A percentile compares a stretch with the other conserved stretches of the same genome.
Conservation (phyloP, 2,797 vertebrate genomes). For the Manis crassicaudata region DNA sequence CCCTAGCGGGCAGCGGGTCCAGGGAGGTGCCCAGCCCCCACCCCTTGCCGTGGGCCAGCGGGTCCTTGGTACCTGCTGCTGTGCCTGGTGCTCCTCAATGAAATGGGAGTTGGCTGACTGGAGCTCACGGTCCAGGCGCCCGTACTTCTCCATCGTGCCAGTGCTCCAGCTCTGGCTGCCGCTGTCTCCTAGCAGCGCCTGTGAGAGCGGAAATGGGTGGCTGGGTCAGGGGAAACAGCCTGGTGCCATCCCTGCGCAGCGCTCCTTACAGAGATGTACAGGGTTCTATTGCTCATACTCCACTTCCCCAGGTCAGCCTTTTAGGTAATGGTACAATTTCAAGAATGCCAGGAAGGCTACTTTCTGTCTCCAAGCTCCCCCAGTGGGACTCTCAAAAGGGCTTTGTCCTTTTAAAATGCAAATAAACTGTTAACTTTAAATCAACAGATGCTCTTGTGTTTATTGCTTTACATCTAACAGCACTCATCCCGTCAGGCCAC, state of each 20-base stretch:
- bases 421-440: not conserved
- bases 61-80: constrained; percentile 93
- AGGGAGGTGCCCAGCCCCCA: not conserved
- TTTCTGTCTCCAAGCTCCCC: not conserved
- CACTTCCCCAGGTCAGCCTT: not conserved
- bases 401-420: constrained; percentile 17
- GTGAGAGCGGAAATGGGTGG: not conserved
- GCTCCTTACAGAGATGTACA: fast-evolving
- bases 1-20: not conserved
- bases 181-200: constrained; percentile 91
- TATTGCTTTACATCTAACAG: not conserved
- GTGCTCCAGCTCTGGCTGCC: constrained; percentile 90
- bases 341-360: not conserved
- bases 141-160: constrained; percentile 88
- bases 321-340: not conserved
- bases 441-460: not conserved
- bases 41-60: fast-evolving
- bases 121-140: constrained; percentile 91
- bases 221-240: not conserved
- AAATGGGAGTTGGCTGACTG: constrained; percentile 95
- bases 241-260: not conserved
- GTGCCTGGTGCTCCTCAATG: constrained; percentile 95
- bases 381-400: not conserved
- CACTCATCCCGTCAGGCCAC: not conserved
- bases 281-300: not conserved